Conservation (phyloP, 2,888 invertebrate species). For the Agrilus biguttatus region DNA sequence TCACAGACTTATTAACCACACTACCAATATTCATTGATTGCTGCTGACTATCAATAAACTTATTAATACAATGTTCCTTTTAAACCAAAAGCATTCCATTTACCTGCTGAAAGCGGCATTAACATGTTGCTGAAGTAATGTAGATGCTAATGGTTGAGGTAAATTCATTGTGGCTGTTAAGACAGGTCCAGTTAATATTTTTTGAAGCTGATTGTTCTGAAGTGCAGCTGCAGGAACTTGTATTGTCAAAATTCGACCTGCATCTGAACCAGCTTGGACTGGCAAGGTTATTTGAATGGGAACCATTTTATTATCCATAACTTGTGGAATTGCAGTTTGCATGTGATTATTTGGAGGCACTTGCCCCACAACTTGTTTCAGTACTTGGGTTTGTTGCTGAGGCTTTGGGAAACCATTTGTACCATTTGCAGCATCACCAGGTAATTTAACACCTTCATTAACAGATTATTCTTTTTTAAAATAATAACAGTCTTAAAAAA, state of each 20-base stretch:
- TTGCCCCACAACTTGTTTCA: slow-evolving; percentile 18
- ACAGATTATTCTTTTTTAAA: slow-evolving; percentile 1
- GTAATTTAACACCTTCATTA: slow-evolving; percentile 10
- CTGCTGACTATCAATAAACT: slow-evolving; percentile 3
- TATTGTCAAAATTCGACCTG: slow-evolving; percentile 64
- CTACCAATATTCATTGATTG: slow-evolving; percentile 8
- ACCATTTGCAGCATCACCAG: slow-evolving; percentile 16
- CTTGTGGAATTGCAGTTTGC: slow-evolving; percentile 20
- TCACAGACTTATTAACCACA: slow-evolving; percentile 15
- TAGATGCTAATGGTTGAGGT: slow-evolving; percentile 67
- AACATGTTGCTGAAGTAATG: slow-evolving; percentile 77
- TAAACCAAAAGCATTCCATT: no score
- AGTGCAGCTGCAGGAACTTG: slow-evolving; percentile 80
- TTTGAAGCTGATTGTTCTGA: slow-evolving; percentile 42
- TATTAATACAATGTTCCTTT: no score
- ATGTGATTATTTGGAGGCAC: slow-evolving; percentile 17
- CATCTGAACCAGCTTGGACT: slow-evolving; percentile 55
- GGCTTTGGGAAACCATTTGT: slow-evolving; percentile 20
- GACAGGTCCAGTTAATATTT: slow-evolving; percentile 72
- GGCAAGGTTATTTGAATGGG: slow-evolving; percentile 66
- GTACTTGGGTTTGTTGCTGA: slow-evolving; percentile 11
- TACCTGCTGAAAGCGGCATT: slow-evolving; percentile 47
- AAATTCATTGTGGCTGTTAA: slow-evolving; percentile 82
- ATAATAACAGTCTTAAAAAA: neutral
- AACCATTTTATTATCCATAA: slow-evolving; percentile 35